A percentile compares a stretch with the other conserved stretches of the same genome.
phyloP scores from a whole-genome alignment of 2,888 invertebrate species.

The Odiellus spinosus region DNA sequence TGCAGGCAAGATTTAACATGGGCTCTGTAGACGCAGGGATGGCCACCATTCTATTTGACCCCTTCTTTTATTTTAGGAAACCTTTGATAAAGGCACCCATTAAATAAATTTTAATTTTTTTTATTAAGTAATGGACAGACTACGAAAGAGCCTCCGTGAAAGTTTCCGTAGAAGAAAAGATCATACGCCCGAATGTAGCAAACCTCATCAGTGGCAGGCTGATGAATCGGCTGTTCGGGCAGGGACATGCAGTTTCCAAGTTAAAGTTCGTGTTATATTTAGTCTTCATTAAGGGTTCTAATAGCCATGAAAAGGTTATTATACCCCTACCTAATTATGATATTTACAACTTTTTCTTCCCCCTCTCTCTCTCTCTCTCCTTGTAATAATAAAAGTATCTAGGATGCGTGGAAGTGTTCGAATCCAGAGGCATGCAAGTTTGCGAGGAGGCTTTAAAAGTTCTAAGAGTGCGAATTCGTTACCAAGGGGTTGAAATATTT shows the following conservation, averaged over 20 bases:
- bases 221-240: slow-evolving; percentile 91
- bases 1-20: too few species aligned
- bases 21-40: too few species aligned
- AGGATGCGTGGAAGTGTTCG: slow-evolving; percentile 97
- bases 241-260: slow-evolving; percentile 91
- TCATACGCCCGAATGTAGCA: slow-evolving; percentile 58
- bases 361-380: too few species aligned
- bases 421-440: slow-evolving; percentile 97
- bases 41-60: too few species aligned
- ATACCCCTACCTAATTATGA: too few species aligned
- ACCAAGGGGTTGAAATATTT: too few species aligned
- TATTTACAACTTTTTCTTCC: too few species aligned
- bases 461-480: slow-evolving; percentile 59
- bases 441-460: slow-evolving; percentile 98
- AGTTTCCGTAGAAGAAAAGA: slow-evolving; percentile 80
- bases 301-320: too few species aligned
- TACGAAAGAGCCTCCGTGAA: slow-evolving; percentile 40
- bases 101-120: neutral
- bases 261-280: slow-evolving; percentile 45
- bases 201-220: slow-evolving; percentile 95
- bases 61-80: too few species aligned
- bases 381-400: slow-evolving; percentile 48
- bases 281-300: too few species aligned
- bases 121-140: slow-evolving; percentile 16
- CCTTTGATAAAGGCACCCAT: too few species aligned